Conservation (phyloP, 2,113 vertebrate genomes). For the Isurus oxyrinchus region DNA sequence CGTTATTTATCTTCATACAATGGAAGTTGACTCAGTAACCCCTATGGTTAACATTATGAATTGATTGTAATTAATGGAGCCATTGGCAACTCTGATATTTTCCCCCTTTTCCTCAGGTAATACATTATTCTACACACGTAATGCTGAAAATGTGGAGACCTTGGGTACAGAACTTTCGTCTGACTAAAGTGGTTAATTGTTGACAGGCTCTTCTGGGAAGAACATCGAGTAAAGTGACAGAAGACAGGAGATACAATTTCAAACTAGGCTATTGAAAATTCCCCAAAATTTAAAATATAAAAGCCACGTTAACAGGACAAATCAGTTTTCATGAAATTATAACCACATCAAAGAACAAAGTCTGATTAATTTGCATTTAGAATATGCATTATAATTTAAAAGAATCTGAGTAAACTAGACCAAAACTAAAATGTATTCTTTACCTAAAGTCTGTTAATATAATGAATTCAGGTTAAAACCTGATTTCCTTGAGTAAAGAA, state of each 20-base stretch:
- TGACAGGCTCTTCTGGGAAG: not conserved
- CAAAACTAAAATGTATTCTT: not conserved
- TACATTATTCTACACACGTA: not conserved
- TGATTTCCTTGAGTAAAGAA: constrained; percentile 6
- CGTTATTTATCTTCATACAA: not conserved
- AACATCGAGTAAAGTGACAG: not conserved
- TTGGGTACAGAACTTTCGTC: not conserved
- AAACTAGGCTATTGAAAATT: not conserved
- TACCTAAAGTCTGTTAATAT: not conserved
- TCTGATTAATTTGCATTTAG: not conserved
- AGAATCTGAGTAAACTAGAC: not conserved
- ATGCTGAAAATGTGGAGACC: not conserved
- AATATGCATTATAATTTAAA: not conserved
- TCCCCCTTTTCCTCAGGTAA: not conserved
- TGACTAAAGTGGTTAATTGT: not conserved
- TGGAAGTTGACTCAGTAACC: not conserved
- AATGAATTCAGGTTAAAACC: constrained; percentile 1
- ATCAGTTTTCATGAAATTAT: not conserved
- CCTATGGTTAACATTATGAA: not conserved
- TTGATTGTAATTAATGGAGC: not conserved
- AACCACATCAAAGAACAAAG: not conserved
- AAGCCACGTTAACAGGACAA: not conserved
- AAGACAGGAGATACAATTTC: not conserved
- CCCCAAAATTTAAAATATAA: not conserved
- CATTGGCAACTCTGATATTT: not conserved